Evolutionary conservation across 2,888 invertebrate species (phyloP).

Genomic region (Stratiomys singularior): DNA sequence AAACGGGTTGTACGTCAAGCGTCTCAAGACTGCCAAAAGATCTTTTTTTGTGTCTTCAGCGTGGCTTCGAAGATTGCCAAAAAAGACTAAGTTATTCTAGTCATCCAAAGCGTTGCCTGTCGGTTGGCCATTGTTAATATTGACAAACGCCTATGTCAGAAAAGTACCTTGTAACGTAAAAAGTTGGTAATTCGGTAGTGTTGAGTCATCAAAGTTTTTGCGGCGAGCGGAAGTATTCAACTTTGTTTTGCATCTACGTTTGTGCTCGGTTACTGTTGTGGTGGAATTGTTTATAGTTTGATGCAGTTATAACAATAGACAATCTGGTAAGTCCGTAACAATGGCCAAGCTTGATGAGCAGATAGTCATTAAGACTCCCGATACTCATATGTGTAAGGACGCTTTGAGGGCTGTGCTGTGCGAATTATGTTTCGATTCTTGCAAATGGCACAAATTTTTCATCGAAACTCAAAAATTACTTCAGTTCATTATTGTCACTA

Average conservation of each 20-base stretch:
- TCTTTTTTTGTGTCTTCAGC: neutral
- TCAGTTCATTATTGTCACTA: too few relatives aligned
- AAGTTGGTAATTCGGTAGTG: constrained; percentile 11
- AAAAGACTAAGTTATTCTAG: constrained; percentile 8
- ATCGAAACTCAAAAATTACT: too few relatives aligned
- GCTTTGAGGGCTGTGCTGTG: too few relatives aligned
- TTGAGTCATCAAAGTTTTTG: constrained; percentile 24
- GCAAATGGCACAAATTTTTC: too few relatives aligned
- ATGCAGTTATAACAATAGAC: constrained; percentile 14
- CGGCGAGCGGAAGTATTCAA: constrained; percentile 2
- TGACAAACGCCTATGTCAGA: neutral
- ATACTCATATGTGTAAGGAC: neutral
- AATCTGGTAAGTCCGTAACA: constrained; percentile 21
- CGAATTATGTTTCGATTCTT: too few relatives aligned
- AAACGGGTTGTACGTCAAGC: neutral
- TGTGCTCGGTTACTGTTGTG: neutral
- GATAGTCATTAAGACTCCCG: neutral
- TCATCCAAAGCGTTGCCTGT: constrained; percentile 9
- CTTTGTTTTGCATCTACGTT: neutral
- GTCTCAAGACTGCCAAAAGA: neutral
- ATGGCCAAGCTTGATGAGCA: neutral
- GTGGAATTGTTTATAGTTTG: neutral
- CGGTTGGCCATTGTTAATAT: neutral
- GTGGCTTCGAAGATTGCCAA: neutral
- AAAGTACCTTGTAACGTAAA: neutral